phyloP scores from a whole-genome alignment of 2,113 vertebrate genomes.

The Paracanthobrama guichenoti region DNA sequence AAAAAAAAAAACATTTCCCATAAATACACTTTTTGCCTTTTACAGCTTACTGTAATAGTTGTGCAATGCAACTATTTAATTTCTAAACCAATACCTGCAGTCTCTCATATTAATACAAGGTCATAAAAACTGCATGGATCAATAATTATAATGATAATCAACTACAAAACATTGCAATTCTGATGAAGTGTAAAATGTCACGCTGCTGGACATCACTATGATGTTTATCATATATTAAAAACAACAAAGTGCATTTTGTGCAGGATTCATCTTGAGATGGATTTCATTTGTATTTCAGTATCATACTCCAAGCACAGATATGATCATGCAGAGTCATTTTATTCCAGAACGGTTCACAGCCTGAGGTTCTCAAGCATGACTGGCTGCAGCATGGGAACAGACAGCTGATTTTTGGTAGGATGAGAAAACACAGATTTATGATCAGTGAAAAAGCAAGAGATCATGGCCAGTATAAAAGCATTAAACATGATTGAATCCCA shows the following conservation, averaged over 20 bases:
- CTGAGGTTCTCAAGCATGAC: slow-evolving; percentile 64
- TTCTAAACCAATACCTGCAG: background rate
- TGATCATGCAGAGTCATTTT: slow-evolving; percentile 29
- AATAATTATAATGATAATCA: background rate
- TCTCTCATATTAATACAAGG: background rate
- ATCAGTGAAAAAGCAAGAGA: slow-evolving; percentile 20
- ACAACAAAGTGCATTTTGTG: background rate
- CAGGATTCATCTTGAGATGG: background rate
- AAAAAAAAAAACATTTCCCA: no score
- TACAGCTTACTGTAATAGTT: background rate
- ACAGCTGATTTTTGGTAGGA: slow-evolving; percentile 62
- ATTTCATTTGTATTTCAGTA: background rate
- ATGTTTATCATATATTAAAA: background rate
- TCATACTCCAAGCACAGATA: slow-evolving; percentile 25
- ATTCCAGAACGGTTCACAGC: slow-evolving; percentile 46
- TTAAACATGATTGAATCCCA: background rate
- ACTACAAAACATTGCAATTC: background rate
- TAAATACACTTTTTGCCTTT: no score
- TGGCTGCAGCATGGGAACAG: slow-evolving; percentile 63
- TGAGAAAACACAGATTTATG: slow-evolving; percentile 34
- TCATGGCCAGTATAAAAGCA: slow-evolving; percentile 4
- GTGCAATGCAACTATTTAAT: background rate
- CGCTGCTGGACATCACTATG: background rate
- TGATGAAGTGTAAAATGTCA: background rate
- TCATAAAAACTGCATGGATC: background rate